Conservation (phyloP, 2,113 vertebrate genomes). For the Notiomystis cincta region DNA sequence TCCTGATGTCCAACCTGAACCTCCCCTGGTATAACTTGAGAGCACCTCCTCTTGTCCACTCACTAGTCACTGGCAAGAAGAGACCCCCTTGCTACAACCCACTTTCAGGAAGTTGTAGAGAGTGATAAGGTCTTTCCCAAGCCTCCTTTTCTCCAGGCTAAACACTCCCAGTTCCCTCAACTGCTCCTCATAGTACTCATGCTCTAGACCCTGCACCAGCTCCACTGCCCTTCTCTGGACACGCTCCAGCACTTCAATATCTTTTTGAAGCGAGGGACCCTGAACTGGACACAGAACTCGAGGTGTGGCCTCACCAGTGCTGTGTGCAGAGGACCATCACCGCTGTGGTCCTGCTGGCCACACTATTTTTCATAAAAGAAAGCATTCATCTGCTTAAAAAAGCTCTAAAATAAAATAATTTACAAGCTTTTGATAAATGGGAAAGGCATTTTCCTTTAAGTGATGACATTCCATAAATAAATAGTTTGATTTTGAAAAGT, state of each 20-base stretch:
- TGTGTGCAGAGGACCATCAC: background rate
- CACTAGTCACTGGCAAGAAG: background rate
- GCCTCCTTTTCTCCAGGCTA: background rate
- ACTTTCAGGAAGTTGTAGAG: no score
- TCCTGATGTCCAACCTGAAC: background rate
- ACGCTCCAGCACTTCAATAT: fast-evolving
- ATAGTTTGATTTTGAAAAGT: background rate
- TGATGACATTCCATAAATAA: background rate
- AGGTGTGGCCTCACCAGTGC: background rate
- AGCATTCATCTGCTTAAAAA: background rate
- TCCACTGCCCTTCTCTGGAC: background rate
- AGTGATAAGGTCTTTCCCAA: background rate
- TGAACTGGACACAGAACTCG: background rate
- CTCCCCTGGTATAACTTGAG: background rate
- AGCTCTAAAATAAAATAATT: background rate
- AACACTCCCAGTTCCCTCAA: background rate
- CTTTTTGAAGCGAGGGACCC: background rate
- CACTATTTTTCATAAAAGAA: background rate
- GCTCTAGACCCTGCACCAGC: background rate
- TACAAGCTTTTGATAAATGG: background rate
- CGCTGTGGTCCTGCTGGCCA: background rate
- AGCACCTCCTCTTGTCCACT: background rate
- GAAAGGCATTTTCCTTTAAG: background rate
- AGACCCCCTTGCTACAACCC: background rate
- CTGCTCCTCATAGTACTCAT: background rate